These are phyloP conservation scores for Cerastis leucographa DNA, from an alignment of 2,888 invertebrate genomes.

Conservation along the genomic window DNA sequence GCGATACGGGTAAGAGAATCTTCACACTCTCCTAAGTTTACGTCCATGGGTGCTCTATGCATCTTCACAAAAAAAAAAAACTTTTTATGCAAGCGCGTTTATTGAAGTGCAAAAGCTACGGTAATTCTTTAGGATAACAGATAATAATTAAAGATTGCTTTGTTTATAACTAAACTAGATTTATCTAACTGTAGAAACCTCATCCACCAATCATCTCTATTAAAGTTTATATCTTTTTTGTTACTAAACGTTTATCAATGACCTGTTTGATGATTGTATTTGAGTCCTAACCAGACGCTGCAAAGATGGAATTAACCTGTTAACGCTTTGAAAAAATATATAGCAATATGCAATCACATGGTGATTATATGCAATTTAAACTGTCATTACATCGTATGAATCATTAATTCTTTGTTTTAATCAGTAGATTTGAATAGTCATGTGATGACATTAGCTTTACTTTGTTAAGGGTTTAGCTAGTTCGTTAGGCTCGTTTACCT, in stretches of 20 bases:
- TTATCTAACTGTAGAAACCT: background rate
- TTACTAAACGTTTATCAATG: background rate
- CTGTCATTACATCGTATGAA: conserved; percentile 40
- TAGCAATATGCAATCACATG: conserved; percentile 42
- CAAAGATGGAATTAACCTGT: conserved; percentile 20
- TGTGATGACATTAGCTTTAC: conserved; percentile 43
- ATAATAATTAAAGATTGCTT: background rate
- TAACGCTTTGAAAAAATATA: conserved; percentile 27
- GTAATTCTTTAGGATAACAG: background rate
- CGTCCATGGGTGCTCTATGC: background rate
- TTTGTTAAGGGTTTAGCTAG: conserved; percentile 19
- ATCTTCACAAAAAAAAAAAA: too few relatives aligned
- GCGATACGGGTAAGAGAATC: conserved; percentile 91
- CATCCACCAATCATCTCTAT: background rate
- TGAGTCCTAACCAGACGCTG: background rate
- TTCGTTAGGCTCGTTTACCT: conserved; percentile 42
- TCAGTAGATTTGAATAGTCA: conserved; percentile 50
- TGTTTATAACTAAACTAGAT: conserved; percentile 15
- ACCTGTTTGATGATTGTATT: conserved; percentile 3
- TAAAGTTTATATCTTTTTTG: background rate
- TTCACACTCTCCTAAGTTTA: conserved; percentile 44
- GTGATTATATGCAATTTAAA: conserved; percentile 53
- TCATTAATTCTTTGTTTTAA: conserved; percentile 57
- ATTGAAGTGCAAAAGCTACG: background rate
- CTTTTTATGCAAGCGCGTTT: background rate